Evolutionary conservation across 2,888 invertebrate genomes (phyloP), one percentile per base, ranked within the genome.

Genomic region (Schrankia costaestrigalis): DNA sequence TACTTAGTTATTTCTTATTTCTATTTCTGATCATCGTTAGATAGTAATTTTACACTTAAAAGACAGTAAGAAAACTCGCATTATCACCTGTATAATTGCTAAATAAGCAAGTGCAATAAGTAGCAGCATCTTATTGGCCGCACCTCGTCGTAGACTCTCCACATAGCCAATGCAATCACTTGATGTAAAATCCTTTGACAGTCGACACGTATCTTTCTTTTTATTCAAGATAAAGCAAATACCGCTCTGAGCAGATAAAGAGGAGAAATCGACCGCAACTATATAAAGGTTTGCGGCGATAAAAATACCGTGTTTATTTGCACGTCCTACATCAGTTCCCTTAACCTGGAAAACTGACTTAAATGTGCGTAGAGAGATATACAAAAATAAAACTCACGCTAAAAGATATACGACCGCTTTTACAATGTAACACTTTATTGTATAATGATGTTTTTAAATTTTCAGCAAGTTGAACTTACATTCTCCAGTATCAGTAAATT

Each of bases 241-340:
- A 82, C 79, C 80, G 78, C 81, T 76, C 76, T 64, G 73, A 65
- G 72, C 62, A 80, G 83, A 85, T 85, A 86, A 86, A 85, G 78
- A 82, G 83, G 74, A 78, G 80, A 86, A 85, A 87, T 85, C 86
- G 81, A 84, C 84, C 83, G 79, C 84, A 79, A 85, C 86, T 85
- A 85, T 85, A 86, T 86, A 86, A 86, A 87, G 86, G 87, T 86
- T 86, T 83, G 84, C 66, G 68, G 67, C 78, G 77, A 85, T 87
- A 87, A 87, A 87, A 86, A 87, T 87, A 84, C 81, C 71, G 79
- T 85, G 85, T 87, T 87, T 87, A 87, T 86, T 86, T 84, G 81
- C 86, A 84, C 84, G 86, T 86, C 85, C 85, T 83, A 86, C 84
- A 83, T 84, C 82, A 80, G 73, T 61, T 66, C 59, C 63, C 46